A percentile compares a stretch with the other conserved stretches of the same genome.
Conservation (phyloP, 2,113 vertebrate genomes). For the Antechinus flavipes region DNA sequence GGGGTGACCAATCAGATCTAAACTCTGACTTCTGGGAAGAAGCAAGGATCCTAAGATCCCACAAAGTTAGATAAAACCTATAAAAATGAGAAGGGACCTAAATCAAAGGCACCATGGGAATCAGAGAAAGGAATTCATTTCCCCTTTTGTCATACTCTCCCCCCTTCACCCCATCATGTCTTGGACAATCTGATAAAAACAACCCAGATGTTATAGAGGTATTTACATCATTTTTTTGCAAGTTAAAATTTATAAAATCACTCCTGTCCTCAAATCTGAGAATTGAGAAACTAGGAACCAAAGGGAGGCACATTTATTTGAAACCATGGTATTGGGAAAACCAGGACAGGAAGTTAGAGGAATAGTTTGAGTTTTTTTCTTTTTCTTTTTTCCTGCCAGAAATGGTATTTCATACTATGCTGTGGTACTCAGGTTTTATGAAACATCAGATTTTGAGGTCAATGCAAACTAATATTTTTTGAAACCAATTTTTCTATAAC, state of each 20-base stretch:
- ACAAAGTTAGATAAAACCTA: background rate
- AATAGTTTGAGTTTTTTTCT: background rate
- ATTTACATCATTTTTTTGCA: background rate
- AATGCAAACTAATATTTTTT: background rate
- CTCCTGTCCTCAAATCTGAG: background rate
- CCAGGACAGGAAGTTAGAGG: background rate
- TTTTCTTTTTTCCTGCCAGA: background rate
- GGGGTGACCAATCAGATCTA: background rate
- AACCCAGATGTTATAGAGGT: background rate
- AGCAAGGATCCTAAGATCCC: background rate
- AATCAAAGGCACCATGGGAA: background rate
- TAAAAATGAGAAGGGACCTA: background rate
- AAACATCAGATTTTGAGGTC: background rate
- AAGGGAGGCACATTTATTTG: background rate
- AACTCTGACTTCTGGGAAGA: background rate
- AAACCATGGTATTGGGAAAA: background rate
- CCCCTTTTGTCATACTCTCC: background rate
- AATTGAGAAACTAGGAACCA: background rate
- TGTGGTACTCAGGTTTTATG: background rate
- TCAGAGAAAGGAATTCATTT: background rate
- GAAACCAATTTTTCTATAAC: slow-evolving; percentile 10
- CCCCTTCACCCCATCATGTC: no score
- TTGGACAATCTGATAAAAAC: background rate
- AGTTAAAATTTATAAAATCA: background rate
- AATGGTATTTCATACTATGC: background rate